Conservation (phyloP, 2,113 vertebrate species). For the Spheniscus mendiculus region DNA sequence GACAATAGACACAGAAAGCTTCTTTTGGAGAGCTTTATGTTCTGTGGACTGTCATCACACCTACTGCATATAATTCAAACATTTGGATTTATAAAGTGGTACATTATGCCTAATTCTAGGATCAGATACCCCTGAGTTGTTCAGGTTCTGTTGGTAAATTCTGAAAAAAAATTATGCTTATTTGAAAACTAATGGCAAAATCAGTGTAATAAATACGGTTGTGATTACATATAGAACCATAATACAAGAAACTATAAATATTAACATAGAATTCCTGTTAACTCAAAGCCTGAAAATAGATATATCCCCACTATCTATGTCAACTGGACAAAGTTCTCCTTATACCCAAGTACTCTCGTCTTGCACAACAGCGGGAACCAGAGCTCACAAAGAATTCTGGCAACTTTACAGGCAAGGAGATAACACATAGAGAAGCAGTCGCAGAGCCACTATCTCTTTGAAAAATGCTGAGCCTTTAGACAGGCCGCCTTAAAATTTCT, state of each 20-base stretch:
- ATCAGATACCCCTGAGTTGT: not conserved
- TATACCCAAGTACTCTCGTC: not conserved
- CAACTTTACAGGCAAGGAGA: not conserved
- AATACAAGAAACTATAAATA: not conserved
- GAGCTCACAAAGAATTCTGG: not conserved
- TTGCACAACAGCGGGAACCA: not conserved
- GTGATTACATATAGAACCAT: not conserved
- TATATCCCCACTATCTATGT: not conserved
- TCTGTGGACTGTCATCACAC: not conserved
- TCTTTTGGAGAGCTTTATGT: not conserved
- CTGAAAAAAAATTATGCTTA: not conserved
- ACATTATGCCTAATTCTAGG: not conserved
- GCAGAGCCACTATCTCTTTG: not conserved
- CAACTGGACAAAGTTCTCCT: not conserved
- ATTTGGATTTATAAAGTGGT: not conserved
- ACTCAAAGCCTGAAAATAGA: not conserved
- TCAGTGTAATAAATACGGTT: not conserved
- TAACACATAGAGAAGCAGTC: not conserved
- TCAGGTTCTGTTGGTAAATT: not conserved
- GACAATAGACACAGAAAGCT: not conserved
- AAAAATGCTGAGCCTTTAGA: not conserved
- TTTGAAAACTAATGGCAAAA: not conserved
- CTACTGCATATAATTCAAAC: not conserved
- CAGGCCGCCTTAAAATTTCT: not conserved
- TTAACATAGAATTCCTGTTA: not conserved